Conservation (phyloP, 2,797 vertebrate species). For the Argentina silus region DNA sequence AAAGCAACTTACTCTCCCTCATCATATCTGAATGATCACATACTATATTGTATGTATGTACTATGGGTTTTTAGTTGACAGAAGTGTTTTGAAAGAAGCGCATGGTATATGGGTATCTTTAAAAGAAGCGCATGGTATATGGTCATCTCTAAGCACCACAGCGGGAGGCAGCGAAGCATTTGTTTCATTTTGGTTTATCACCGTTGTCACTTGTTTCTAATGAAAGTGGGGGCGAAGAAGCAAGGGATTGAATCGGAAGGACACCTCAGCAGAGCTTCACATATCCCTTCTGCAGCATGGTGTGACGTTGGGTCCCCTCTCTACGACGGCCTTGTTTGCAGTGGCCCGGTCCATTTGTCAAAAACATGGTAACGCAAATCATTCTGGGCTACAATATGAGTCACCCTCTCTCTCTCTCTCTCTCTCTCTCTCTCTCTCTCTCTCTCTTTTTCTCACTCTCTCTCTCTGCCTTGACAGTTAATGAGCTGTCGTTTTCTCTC, state of each 20-base stretch:
- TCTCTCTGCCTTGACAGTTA: constrained; percentile 64
- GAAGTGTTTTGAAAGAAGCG: no score
- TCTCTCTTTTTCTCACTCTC: constrained; percentile 14
- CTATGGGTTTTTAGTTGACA: no score
- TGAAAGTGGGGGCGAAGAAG: constrained; percentile 51
- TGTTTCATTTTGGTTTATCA: constrained; percentile 56
- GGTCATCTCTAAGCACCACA: not conserved
- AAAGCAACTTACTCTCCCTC: not conserved
- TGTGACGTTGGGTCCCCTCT: not conserved
- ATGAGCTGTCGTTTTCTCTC: constrained; percentile 63
- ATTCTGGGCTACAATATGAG: constrained; percentile 61
- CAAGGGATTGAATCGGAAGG: constrained; percentile 26
- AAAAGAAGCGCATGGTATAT: not conserved
- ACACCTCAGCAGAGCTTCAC: constrained; percentile 27
- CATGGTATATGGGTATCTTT: not conserved
- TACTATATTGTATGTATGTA: no score
- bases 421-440: not conserved
- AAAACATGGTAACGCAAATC: constrained; percentile 47
- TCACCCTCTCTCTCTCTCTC: constrained; percentile 44
- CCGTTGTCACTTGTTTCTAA: constrained; percentile 66
- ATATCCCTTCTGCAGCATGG: not conserved
- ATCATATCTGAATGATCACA: no score
- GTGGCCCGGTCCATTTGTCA: constrained; percentile 38
- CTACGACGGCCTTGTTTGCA: not conserved
- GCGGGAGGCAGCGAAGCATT: not conserved